Evolutionary conservation across 35 echinoderm and acorn worm species (phyloP).

Genomic region (Eucidaris tribuloides): DNA sequence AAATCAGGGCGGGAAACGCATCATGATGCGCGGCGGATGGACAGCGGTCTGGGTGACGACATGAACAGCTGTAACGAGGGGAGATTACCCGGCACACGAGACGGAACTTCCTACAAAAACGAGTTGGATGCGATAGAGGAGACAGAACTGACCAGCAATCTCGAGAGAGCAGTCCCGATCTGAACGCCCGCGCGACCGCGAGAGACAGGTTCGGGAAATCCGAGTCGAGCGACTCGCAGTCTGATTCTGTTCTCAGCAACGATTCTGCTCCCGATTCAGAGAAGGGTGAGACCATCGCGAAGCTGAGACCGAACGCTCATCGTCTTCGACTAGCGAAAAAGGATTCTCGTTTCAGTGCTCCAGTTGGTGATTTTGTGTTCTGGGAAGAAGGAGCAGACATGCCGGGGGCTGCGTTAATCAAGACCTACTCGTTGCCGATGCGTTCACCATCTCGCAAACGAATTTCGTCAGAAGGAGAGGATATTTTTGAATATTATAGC

Average conservation of each 20-base stretch:
- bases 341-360: slow-evolving; percentile 6
- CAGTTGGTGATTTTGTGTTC: neutral
- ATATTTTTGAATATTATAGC: no score
- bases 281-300: neutral
- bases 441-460: neutral
- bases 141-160: neutral
- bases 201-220: neutral
- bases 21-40: neutral
- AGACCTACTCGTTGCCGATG: slow-evolving; percentile 18
- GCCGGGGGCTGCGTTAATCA: neutral
- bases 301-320: slow-evolving; percentile 7
- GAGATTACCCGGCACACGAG: neutral
- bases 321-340: neutral
- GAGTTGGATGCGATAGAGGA: neutral
- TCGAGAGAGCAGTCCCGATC: neutral
- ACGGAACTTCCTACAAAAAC: neutral
- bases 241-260: slow-evolving; percentile 2
- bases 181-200: neutral
- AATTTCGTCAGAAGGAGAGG: neutral
- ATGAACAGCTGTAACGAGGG: neutral
- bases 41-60: slow-evolving; percentile 8
- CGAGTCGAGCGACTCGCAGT: slow-evolving; percentile 10
- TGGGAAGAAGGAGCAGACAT: neutral
- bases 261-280: neutral
- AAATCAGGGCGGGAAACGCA: neutral